A percentile compares a stretch with the other conserved stretches of the same genome.
These are phyloP conservation scores for Scalopus aquaticus DNA, from an alignment of 2,113 vertebrate genomes.

Conservation along the genomic window DNA sequence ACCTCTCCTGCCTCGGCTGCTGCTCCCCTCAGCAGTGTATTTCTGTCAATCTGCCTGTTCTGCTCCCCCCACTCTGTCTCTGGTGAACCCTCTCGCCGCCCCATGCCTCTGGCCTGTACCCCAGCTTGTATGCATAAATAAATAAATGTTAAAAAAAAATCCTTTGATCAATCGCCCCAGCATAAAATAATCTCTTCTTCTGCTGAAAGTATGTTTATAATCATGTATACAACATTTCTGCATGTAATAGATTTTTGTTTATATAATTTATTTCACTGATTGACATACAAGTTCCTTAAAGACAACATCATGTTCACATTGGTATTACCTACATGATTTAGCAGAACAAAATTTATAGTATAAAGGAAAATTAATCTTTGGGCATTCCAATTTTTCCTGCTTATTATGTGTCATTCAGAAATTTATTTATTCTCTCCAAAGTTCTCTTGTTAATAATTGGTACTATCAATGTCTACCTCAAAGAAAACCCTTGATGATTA, in stretches of 20 bases:
- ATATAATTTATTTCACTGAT: neutral
- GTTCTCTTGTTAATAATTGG: slow-evolving; percentile 10
- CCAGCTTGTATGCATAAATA: no score
- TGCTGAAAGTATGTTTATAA: neutral
- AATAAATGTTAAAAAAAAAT: no score
- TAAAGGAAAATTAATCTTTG: neutral
- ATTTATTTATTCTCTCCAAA: slow-evolving; percentile 16
- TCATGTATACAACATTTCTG: neutral
- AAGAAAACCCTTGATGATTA: neutral
- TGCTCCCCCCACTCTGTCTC: no score
- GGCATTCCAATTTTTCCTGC: neutral
- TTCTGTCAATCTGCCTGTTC: no score
- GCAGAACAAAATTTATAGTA: neutral
- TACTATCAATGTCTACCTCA: neutral
- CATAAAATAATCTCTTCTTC: neutral
- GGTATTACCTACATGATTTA: neutral
- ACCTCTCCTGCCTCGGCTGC: no score
- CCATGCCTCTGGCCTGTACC: no score
- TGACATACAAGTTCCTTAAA: neutral
- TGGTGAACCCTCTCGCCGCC: no score
- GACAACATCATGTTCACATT: neutral
- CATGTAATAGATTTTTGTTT: neutral
- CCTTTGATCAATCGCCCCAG: neutral
- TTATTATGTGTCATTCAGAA: neutral
- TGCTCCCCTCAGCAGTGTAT: no score